Base-by-base conservation (phyloP, 2,113 vertebrate genomes). In the Stercorarius parasiticus region DNA sequence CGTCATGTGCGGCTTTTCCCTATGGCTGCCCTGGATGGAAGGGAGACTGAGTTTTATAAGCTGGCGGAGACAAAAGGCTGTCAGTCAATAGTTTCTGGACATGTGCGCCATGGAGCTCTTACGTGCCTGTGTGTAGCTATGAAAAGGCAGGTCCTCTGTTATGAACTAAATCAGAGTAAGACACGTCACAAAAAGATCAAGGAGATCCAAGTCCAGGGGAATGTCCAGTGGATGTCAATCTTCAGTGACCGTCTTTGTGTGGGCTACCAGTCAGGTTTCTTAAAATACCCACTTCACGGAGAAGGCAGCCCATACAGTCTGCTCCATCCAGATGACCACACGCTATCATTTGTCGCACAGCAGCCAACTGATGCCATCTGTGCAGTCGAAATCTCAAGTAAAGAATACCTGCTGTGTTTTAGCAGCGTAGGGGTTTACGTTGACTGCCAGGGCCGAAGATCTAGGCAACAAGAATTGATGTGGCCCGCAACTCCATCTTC, bases 391-490 rank as follows among this genome's bases (percentile, higher is more conserved):
- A 99, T 99, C 94, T 99, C 99, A 96, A 98, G 97, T 98, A 99
- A 99, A 96, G 99, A 99, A 95, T 98, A 99, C 95, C 98, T 99
- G 98, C 99, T 99, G 98, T 99, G 99, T 98, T 99, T 99, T 99
- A 99, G 98, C 97, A 97, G 98, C 98, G 99, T 99, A 29, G 99
- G 99, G 15, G 97, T 99, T 85, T 99, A 99, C 47, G 99, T 99
- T 55, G 99, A 99, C 98, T 99, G 99, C 49, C 99, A 99, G 96
- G 99, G 99, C 56, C 99, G 99, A 73, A 98, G 99, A 94, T 99
- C 99, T 1, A 98, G 99, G 30, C 99, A 99, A 53, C 99, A 99
- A 97, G 99, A 99, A 97, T 81, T 99, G 94, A 99, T 99, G 99
- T 99, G 99, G 99, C 99, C 99, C 0, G 99, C 99, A 25, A 93